These are phyloP conservation scores for Drosophila rhopaloa DNA, from an alignment of 1,140 invertebrate species.

Conservation along the genomic window DNA sequence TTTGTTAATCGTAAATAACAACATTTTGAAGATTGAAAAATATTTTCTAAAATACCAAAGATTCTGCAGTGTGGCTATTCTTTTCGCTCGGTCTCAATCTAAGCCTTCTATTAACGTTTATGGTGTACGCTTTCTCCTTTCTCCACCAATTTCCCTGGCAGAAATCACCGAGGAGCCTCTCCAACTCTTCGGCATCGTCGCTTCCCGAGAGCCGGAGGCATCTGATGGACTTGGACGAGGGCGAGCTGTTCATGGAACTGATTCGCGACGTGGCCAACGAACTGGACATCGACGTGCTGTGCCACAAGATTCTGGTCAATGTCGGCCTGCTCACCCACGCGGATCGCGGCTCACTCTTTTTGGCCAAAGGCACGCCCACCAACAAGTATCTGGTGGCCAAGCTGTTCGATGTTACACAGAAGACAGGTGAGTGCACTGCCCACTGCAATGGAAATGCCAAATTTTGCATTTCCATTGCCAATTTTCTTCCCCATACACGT, in stretches of 20 bases:
- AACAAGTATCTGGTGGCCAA: conserved; percentile 94
- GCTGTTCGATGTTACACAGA: conserved; percentile 95
- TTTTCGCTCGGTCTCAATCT: conserved; percentile 9
- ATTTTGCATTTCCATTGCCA: conserved; percentile 8
- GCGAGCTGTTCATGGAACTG: conserved; percentile 95
- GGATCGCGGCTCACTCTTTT: conserved; percentile 94
- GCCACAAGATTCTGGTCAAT: conserved; percentile 97
- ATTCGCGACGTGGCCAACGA: conserved; percentile 97
- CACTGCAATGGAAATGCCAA: conserved; percentile 25
- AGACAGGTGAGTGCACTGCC: conserved; percentile 88
- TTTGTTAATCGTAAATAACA: too few relatives aligned
- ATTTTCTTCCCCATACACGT: background rate
- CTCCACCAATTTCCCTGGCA: conserved; percentile 41
- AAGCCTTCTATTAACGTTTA: conserved; percentile 70
- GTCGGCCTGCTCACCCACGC: conserved; percentile 94
- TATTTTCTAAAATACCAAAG: too few relatives aligned
- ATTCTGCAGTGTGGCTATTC: background rate
- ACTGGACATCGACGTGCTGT: conserved; percentile 95
- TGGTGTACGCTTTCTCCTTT: conserved; percentile 11
- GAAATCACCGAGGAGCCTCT: conserved; percentile 86
- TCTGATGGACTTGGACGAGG: conserved; percentile 89
- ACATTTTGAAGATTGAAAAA: too few relatives aligned
- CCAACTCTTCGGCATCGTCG: conserved; percentile 84
- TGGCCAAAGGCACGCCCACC: conserved; percentile 91
- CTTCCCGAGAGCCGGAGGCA: conserved; percentile 86